Conservation (phyloP, 1,140 invertebrate genomes). For the Aphidius gifuensis region DNA sequence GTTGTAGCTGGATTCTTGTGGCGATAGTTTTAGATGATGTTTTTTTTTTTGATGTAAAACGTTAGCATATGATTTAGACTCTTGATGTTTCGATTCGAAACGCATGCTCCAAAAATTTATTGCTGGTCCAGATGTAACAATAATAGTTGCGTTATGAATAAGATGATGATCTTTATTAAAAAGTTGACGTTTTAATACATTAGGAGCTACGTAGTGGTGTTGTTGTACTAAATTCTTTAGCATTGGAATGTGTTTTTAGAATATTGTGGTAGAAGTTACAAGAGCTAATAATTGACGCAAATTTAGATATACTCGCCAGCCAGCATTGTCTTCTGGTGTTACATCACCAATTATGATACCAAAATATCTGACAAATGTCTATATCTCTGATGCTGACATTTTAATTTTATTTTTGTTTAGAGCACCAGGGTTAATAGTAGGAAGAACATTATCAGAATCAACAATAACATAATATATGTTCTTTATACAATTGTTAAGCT, state of each 20-base stretch:
- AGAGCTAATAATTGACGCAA: constrained; percentile 3
- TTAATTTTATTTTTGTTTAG: constrained; percentile 3
- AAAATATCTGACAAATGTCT: constrained; percentile 14
- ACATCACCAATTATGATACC: constrained; percentile 8
- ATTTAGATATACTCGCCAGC: constrained; percentile 4
- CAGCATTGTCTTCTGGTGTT: neutral
- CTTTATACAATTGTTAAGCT: neutral
- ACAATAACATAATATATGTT: neutral
- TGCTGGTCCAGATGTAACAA: constrained; percentile 4
- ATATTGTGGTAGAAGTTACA: constrained; percentile 5
- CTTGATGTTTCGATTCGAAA: constrained; percentile 10
- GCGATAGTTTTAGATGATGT: neutral
- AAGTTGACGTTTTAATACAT: neutral
- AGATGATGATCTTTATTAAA: neutral
- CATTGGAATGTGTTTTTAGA: neutral
- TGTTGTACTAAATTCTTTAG: neutral
- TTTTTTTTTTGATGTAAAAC: constrained; percentile 9
- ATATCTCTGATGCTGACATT: constrained; percentile 15
- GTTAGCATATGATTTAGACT: neutral
- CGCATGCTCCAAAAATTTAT: constrained; percentile 13
- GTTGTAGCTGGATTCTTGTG: constrained; percentile 6
- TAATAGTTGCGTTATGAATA: neutral
- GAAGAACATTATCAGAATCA: constrained; percentile 9
- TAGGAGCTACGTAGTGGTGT: neutral
- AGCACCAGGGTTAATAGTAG: neutral